phyloP scores from a whole-genome alignment of 2,888 invertebrate genomes.

The Stenurella melanura region DNA sequence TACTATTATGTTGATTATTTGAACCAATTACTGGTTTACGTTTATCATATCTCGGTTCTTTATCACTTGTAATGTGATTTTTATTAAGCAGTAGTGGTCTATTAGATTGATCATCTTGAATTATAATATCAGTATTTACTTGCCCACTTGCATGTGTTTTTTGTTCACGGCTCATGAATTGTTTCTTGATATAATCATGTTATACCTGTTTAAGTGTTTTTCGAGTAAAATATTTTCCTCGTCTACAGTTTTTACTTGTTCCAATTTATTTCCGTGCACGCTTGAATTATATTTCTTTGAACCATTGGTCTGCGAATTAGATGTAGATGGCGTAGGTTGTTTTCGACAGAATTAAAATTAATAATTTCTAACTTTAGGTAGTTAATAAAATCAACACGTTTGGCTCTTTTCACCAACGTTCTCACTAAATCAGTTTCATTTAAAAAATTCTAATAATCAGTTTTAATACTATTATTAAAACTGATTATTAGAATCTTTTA shows the following conservation, averaged over 20 bases:
- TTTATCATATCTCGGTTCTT: too few relatives aligned
- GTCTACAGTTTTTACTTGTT: background rate
- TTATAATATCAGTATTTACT: background rate
- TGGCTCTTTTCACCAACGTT: too few relatives aligned
- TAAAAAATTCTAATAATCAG: too few relatives aligned
- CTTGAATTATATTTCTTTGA: background rate
- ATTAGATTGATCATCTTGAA: background rate
- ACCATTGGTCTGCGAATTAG: background rate
- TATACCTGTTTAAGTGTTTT: background rate
- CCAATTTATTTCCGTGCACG: background rate
- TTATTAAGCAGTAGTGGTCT: background rate
- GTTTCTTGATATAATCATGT: background rate
- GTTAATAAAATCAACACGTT: too few relatives aligned
- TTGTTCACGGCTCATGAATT: background rate
- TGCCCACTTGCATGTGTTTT: background rate
- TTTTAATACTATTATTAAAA: too few relatives aligned
- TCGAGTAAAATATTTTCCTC: background rate
- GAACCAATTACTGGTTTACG: background rate
- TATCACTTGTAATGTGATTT: background rate
- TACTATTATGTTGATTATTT: background rate
- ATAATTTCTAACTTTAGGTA: too few relatives aligned
- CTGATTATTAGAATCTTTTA: too few relatives aligned
- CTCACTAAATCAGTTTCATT: too few relatives aligned
- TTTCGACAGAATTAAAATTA: too few relatives aligned
- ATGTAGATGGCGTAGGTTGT: background rate